These are phyloP conservation scores for Caenorhabditis inopinata DNA, from an alignment of 1,140 invertebrate genomes.

Conservation along the genomic window DNA sequence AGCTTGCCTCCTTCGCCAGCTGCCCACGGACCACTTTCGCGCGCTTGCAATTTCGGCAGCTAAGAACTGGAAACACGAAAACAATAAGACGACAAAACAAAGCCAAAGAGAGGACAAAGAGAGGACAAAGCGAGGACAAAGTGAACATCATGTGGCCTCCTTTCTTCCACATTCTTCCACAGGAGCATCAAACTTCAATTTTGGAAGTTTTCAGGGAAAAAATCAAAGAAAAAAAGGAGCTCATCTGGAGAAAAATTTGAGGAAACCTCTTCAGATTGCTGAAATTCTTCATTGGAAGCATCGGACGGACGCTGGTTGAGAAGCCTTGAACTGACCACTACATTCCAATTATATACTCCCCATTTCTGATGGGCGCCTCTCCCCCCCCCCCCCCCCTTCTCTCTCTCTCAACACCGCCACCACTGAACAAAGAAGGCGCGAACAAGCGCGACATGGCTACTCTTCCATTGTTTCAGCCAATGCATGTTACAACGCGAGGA, in stretches of 20 bases:
- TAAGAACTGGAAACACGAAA: no score
- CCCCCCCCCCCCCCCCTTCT: background rate
- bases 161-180: no score
- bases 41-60: no score
- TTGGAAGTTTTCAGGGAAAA: no score
- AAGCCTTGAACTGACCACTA: slow-evolving; percentile 20
- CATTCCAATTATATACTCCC: slow-evolving; percentile 22
- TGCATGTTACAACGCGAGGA: slow-evolving; percentile 8
- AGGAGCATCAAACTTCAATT: no score
- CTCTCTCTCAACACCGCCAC: background rate
- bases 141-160: no score
- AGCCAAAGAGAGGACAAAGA: no score
- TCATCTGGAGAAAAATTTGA: background rate
- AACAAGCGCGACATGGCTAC: slow-evolving; percentile 13
- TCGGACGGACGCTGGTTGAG: background rate
- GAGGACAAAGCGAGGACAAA: no score
- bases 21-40: no score
- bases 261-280: background rate
- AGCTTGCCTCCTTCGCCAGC: no score
- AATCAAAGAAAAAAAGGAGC: no score
- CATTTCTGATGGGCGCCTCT: background rate
- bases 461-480: slow-evolving; percentile 16
- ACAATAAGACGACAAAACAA: no score
- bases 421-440: background rate
- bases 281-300: background rate